Evolutionary conservation across 2,888 invertebrate species (phyloP).

Genomic region (Uloborus plumipes): DNA sequence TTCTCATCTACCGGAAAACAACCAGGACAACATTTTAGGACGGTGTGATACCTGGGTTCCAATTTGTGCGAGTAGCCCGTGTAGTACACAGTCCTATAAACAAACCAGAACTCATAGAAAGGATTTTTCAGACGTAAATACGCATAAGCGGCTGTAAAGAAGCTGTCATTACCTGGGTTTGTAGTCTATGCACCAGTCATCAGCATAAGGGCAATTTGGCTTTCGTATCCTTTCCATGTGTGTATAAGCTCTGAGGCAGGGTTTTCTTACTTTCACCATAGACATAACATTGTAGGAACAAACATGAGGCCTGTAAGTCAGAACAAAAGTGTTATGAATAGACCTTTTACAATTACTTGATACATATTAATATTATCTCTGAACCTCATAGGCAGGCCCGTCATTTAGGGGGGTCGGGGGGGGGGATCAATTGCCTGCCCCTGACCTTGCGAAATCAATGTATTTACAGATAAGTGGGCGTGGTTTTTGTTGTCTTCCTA

Average conservation of each 20-base stretch:
- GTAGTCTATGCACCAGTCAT: conserved; percentile 73
- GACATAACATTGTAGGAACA: conserved; percentile 73
- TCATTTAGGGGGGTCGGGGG: no score
- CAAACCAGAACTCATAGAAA: background rate
- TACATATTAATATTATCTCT: no score
- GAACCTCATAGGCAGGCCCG: no score
- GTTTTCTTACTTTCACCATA: conserved; percentile 72
- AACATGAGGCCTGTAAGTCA: conserved; percentile 73
- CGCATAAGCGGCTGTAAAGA: no score
- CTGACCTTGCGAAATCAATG: no score
- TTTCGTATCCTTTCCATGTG: conserved; percentile 74
- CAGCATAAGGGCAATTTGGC: conserved; percentile 72
- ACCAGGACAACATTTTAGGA: conserved; percentile 73
- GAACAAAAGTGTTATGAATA: background rate
- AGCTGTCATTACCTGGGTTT: conserved; percentile 72
- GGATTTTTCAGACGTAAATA: no score
- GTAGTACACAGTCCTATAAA: conserved; percentile 73
- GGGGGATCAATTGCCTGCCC: no score
- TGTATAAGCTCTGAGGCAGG: conserved; percentile 74
- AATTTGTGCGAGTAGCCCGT: conserved; percentile 72
- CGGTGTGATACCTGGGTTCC: conserved; percentile 71
- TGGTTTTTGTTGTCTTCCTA: no score
- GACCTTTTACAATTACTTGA: no score
- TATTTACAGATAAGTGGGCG: no score
- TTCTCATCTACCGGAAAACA: conserved; percentile 72